phyloP scores from a whole-genome alignment of 2,888 invertebrate genomes.

The Pilophorus perplexus region DNA sequence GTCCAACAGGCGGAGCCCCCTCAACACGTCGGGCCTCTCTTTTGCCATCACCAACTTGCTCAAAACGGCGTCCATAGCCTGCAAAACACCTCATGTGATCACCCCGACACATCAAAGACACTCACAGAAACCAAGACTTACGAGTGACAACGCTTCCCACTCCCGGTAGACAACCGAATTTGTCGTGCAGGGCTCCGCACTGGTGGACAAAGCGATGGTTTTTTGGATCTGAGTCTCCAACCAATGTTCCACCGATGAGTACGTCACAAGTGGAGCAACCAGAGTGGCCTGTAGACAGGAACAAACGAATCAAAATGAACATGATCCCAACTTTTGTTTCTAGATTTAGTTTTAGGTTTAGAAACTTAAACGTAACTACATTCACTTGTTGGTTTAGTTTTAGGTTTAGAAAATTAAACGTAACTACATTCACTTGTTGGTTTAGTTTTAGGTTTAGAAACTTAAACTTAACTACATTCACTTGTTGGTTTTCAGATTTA shows the following conservation, averaged over 20 bases:
- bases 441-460: too few relatives aligned
- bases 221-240: slow-evolving; percentile 70
- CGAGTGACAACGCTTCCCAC: slow-evolving; percentile 73
- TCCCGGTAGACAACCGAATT: slow-evolving; percentile 67
- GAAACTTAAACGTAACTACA: too few relatives aligned
- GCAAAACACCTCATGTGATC: slow-evolving; percentile 47
- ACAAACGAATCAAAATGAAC: too few relatives aligned
- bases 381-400: too few relatives aligned
- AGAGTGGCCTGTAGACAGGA: slow-evolving; percentile 66
- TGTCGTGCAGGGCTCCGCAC: slow-evolving; percentile 56
- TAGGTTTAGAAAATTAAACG: too few relatives aligned
- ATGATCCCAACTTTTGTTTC: too few relatives aligned
- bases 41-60: slow-evolving; percentile 71
- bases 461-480: too few relatives aligned
- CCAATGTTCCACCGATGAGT: slow-evolving; percentile 81
- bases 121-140: slow-evolving; percentile 37
- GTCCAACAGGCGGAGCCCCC: slow-evolving; percentile 74
- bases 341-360: too few relatives aligned
- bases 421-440: too few relatives aligned
- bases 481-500: too few relatives aligned
- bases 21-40: slow-evolving; percentile 71
- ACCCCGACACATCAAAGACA: slow-evolving; percentile 40
- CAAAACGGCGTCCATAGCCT: slow-evolving; percentile 77
- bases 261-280: slow-evolving; percentile 77
- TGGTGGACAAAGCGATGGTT: slow-evolving; percentile 55